Evolutionary conservation across 2,797 vertebrate species (phyloP).

Genomic region (Scleropages formosus): DNA sequence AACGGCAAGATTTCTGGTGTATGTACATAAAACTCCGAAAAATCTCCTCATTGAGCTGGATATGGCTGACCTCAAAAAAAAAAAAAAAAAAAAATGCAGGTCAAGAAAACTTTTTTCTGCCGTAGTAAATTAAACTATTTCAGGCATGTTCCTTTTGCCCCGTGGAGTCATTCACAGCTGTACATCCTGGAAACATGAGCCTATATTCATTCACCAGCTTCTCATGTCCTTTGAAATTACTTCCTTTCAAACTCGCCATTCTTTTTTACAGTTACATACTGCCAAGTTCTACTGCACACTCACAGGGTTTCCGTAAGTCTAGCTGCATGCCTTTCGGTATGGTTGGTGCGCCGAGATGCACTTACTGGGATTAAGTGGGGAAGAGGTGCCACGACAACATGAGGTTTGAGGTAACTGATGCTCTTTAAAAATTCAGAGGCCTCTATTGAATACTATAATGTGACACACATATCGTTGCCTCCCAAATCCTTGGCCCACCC

Average conservation of each 20-base stretch:
- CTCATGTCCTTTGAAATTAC: background rate
- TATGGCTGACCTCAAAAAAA: too few species aligned
- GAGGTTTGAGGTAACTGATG: conserved; percentile 68
- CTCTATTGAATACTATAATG: conserved; percentile 66
- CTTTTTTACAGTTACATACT: background rate
- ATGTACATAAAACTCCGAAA: background rate
- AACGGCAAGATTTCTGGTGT: background rate
- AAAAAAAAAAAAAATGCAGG: background rate
- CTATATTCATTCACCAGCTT: background rate
- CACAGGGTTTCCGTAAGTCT: conserved; percentile 11
- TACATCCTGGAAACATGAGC: background rate
- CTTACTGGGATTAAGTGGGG: conserved; percentile 65
- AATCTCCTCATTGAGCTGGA: too few species aligned
- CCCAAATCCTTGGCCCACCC: conserved; percentile 34
- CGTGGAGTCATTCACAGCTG: too few species aligned
- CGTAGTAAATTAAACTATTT: conserved; percentile 6
- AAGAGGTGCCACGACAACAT: conserved; percentile 68
- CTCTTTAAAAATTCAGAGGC: conserved; percentile 74
- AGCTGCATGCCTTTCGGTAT: conserved; percentile 12
- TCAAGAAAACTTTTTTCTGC: background rate
- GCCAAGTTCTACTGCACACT: background rate
- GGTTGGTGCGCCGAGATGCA: conserved; percentile 53
- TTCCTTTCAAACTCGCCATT: background rate
- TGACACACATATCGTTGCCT: conserved; percentile 62
- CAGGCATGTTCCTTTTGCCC: background rate